A percentile compares a stretch with the other conserved stretches of the same genome.
Evolutionary conservation across 2,797 vertebrate species (phyloP).

Genomic region (Nyctalus aviator): DNA sequence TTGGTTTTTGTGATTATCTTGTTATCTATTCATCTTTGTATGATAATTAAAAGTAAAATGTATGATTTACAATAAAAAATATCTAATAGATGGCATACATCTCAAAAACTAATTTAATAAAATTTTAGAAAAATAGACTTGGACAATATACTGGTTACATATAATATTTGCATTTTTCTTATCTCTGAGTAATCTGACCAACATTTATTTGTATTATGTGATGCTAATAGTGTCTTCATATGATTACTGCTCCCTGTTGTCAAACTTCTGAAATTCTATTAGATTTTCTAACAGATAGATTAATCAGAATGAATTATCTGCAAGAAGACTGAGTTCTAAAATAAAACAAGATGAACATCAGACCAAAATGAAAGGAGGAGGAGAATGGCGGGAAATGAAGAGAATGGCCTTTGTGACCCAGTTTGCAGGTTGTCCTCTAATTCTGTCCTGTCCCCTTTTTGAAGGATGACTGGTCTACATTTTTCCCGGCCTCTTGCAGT

Average conservation of each 20-base stretch:
- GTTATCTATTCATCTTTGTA: not conserved
- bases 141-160: not conserved
- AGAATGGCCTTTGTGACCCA: not conserved
- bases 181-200: not conserved
- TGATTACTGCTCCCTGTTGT: not conserved
- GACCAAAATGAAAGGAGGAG: not conserved
- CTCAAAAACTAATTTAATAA: slow-evolving; percentile 2
- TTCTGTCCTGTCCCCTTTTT: not conserved
- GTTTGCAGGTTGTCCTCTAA: too few species aligned
- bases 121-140: not conserved
- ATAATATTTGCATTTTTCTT: not conserved
- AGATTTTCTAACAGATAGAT: not conserved
- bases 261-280: not conserved
- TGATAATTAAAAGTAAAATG: not conserved
- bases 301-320: not conserved
- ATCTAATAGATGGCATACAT: not conserved
- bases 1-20: not conserved
- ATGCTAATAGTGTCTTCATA: not conserved
- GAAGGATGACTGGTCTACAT: too few species aligned
- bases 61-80: slow-evolving; percentile 27
- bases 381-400: not conserved
- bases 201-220: not conserved
- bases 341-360: not conserved
- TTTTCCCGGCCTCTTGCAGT: not conserved
- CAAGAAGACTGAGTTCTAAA: not conserved